Conservation (phyloP, 92 coral and sea anemone species). For the Epizoanthus illoricatus region DNA sequence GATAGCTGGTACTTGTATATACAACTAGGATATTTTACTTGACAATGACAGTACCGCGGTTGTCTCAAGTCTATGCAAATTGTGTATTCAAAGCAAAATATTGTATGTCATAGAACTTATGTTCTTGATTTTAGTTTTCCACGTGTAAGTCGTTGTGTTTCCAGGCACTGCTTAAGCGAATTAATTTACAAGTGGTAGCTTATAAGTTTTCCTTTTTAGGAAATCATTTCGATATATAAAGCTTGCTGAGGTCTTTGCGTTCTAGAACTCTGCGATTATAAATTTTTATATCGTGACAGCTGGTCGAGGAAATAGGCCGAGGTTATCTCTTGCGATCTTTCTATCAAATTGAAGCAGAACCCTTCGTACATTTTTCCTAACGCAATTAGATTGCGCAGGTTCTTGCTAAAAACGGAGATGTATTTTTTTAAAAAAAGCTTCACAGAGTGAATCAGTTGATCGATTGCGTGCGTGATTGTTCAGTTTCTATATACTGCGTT, state of each 20-base stretch:
- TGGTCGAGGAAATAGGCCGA: conserved; percentile 12
- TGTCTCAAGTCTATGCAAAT: conserved; percentile 43
- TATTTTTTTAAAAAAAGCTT: too few relatives aligned
- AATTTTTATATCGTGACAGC: conserved; percentile 39
- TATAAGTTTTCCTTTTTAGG: conserved; percentile 23
- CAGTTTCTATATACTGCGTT: background rate
- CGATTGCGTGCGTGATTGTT: conserved; percentile 20
- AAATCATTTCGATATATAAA: conserved; percentile 38
- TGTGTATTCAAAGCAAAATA: conserved; percentile 3
- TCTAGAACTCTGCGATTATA: background rate
- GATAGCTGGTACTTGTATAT: background rate
- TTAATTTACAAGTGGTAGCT: conserved; percentile 27
- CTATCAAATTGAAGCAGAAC: background rate
- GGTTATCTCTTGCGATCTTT: conserved; percentile 23
- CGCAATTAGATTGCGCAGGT: background rate
- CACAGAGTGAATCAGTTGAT: background rate
- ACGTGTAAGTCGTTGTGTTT: background rate
- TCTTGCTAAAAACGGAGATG: background rate
- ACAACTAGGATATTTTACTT: background rate
- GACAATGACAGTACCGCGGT: conserved; percentile 9
- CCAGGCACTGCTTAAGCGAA: conserved; percentile 10
- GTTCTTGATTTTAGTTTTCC: conserved; percentile 19
- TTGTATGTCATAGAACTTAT: background rate
- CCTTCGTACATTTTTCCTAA: too few relatives aligned
- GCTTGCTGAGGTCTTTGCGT: conserved; percentile 4